Conservation (phyloP, 2,888 invertebrate species). For the Sipha maydis region DNA sequence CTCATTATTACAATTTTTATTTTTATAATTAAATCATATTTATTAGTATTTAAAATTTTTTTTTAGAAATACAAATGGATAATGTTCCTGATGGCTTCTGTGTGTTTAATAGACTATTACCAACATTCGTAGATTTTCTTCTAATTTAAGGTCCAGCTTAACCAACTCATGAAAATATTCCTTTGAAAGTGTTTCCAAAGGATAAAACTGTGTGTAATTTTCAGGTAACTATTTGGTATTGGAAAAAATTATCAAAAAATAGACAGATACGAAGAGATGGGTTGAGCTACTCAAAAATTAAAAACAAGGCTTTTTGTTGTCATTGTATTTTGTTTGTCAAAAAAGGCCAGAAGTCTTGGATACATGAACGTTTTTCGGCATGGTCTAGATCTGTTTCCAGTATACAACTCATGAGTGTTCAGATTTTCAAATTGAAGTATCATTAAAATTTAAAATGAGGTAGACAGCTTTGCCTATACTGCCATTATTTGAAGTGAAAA, state of each 20-base stretch:
- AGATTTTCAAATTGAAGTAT: conserved; percentile 20
- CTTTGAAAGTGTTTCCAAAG: conserved; percentile 19
- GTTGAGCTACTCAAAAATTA: conserved; percentile 13
- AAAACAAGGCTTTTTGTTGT: conserved; percentile 9
- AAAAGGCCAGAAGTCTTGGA: conserved; percentile 14
- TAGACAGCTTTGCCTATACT: neutral
- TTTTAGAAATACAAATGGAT: neutral
- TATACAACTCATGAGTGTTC: conserved; percentile 28
- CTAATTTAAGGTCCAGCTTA: conserved; percentile 1
- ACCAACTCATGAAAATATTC: conserved; percentile 13
- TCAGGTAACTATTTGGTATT: conserved; percentile 17
- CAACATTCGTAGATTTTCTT: conserved; percentile 14
- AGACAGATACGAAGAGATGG: conserved; percentile 7
- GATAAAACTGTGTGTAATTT: conserved; percentile 15
- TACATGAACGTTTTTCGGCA: conserved; percentile 20
- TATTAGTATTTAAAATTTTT: conserved; percentile 8
- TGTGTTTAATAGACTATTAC: neutral
- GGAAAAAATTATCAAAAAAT: conserved; percentile 26
- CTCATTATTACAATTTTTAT: neutral
- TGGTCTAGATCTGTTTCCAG: conserved; percentile 21
- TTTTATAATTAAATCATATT: neutral
- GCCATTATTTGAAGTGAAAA: neutral
- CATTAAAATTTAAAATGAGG: conserved; percentile 17
- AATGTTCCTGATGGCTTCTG: conserved; percentile 29
- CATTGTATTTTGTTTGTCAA: conserved; percentile 29